Base-by-base conservation (phyloP, 2,888 invertebrate species). In the Drosophila maculinotata region DNA sequence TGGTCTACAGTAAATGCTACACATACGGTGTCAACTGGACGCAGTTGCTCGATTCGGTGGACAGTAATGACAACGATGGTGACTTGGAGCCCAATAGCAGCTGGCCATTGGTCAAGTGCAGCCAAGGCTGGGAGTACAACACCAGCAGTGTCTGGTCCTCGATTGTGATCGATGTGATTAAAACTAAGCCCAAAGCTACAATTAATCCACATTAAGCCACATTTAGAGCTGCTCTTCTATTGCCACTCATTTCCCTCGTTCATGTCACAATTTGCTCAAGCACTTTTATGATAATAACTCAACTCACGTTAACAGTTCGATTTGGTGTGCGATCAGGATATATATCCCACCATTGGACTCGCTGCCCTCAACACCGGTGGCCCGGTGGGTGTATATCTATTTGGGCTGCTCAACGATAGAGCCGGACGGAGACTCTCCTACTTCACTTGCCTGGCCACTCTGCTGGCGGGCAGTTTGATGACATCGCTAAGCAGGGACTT, bases 281-380 rank as follows among this genome's bases (percentile, higher is more conserved):
- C 10, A 36, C 14, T 15, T 10, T 15, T 10, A 25, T 12, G 31
- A 8, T 54, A 39, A 7, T 23, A 10, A 25, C 30, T 45, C 31
- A 31, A 42, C 12, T 49, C 23, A 28, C 28, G 39, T 51, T 62
- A 23, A 53, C 73, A 81, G 97, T 98, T 97, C 91, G 94, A 97
- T 92, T 93, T 98, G 87, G 97, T 98, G 41, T 98, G 98, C 90
- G 96, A 96, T 57, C 94, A 94, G 76, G 95, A 95, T 69, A 96
- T 97, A 78, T 97, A 97, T 91, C 97, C 97, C 2, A 97, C 97
- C 0, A 93, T 97, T 53, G 97, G 97, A 6, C 92, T 98, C 76
- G 96, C 96, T 1, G 96, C 97, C 3, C 93, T 98, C 53, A 98
- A 97, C 89, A 93, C 96, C 30, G 98, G 97, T 42, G 97, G 97